phyloP scores from a whole-genome alignment of 2,113 vertebrate genomes.

The Podarcis cretensis region DNA sequence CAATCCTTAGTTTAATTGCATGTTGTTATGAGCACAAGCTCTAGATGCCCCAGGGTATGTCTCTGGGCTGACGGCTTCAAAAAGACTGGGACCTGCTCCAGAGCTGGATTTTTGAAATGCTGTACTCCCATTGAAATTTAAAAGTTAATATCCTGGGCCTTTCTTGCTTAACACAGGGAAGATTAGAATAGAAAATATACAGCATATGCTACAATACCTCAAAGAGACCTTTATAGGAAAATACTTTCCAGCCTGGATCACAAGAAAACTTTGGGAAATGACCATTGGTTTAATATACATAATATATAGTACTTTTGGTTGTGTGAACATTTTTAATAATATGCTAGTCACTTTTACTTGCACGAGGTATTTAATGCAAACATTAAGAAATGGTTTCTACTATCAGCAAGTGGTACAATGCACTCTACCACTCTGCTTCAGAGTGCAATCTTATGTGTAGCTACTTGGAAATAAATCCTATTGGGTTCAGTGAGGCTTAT shows the following conservation, averaged over 20 bases:
- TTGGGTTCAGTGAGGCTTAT: too few species aligned
- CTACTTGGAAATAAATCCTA: too few species aligned
- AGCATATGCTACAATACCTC: slow-evolving; percentile 9
- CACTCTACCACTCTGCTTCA: too few species aligned
- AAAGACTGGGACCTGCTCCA: fast-evolving
- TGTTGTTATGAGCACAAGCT: too few species aligned
- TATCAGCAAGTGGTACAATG: too few species aligned
- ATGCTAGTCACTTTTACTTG: neutral
- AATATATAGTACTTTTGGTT: neutral
- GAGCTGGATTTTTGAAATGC: fast-evolving
- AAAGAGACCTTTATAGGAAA: neutral
- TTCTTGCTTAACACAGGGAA: neutral
- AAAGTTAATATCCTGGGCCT: neutral
- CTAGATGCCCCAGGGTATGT: neutral
- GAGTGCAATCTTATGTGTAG: too few species aligned
- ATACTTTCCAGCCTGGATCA: neutral
- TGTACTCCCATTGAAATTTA: neutral
- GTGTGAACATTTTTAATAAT: neutral
- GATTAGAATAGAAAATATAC: neutral
- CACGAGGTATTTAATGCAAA: too few species aligned
- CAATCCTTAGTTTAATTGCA: neutral
- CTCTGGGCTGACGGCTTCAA: fast-evolving
- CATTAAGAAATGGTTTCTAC: too few species aligned
- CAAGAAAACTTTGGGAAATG: neutral
- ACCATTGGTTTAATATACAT: neutral